Percentiles rank a stretch among this genome's conserved stretches.
phyloP scores from a whole-genome alignment of 2,888 invertebrate genomes.

The Heliconius hortense region DNA sequence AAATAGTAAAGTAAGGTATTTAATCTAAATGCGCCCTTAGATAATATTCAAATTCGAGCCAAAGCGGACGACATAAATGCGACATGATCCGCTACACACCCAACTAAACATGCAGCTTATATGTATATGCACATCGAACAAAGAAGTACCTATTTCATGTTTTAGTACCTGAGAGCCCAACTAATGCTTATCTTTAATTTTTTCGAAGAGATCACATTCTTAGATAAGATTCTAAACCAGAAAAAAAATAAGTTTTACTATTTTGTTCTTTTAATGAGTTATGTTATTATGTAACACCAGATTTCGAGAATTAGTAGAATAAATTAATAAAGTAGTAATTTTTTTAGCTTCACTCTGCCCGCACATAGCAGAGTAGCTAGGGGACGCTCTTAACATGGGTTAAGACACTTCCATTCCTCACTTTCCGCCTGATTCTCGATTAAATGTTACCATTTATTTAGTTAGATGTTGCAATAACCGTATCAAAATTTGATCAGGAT shows the following conservation, averaged over 20 bases:
- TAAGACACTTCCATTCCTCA: no score
- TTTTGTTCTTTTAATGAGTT: not conserved
- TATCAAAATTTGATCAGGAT: no score
- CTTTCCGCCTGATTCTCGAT: no score
- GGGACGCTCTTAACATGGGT: no score
- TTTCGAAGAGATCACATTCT: constrained; percentile 16
- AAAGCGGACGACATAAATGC: constrained; percentile 30
- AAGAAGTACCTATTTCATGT: constrained; percentile 25
- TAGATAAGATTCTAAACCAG: constrained; percentile 26
- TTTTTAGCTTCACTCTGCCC: no score
- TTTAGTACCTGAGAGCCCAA: constrained; percentile 8
- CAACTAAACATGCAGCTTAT: constrained; percentile 31
- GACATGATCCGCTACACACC: constrained; percentile 39
- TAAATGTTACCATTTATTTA: no score
- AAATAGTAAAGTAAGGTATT: not conserved
- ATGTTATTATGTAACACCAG: not conserved
- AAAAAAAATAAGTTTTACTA: constrained; percentile 17
- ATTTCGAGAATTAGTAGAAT: not conserved
- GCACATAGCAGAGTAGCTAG: no score
- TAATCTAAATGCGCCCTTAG: constrained; percentile 30
- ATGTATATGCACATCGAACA: constrained; percentile 9
- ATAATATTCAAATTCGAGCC: constrained; percentile 33
- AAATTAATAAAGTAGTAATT: not conserved
- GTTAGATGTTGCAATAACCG: no score
- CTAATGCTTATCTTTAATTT: constrained; percentile 23